These are phyloP conservation scores for Percina caprodes DNA, from an alignment of 2,113 vertebrate genomes.

Conservation along the genomic window DNA sequence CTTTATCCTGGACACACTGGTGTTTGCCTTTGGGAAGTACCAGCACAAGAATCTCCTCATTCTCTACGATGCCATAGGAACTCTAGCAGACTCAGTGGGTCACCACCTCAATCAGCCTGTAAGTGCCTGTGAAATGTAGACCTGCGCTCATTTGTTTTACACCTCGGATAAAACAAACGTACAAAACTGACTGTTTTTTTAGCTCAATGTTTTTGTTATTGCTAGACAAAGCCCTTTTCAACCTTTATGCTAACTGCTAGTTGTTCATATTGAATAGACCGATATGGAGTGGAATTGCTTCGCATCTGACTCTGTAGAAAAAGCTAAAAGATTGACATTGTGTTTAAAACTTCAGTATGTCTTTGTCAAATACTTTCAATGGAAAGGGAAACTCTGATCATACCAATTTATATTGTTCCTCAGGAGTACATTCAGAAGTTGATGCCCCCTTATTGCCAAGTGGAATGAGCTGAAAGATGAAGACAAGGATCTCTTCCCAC, in stretches of 20 bases:
- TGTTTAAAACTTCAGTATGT: neutral
- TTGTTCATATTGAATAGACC: no score
- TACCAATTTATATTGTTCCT: neutral
- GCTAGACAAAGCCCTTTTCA: no score
- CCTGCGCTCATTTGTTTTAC: neutral
- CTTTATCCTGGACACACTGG: slow-evolving; percentile 95
- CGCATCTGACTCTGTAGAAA: no score
- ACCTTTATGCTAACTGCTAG: no score
- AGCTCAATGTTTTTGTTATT: no score
- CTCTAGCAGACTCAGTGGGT: slow-evolving; percentile 94
- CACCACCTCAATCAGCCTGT: slow-evolving; percentile 96
- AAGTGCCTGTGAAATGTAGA: slow-evolving; percentile 48
- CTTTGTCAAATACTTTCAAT: neutral
- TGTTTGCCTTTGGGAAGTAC: slow-evolving; percentile 97
- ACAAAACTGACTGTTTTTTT: no score
- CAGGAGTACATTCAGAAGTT: slow-evolving; percentile 96
- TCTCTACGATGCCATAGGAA: slow-evolving; percentile 96
- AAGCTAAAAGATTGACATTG: no score
- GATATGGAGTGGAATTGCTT: no score
- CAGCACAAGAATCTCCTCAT: slow-evolving; percentile 98
- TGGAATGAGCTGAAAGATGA: slow-evolving; percentile 96
- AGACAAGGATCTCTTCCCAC: slow-evolving; percentile 93
- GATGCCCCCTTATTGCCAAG: slow-evolving; percentile 93
- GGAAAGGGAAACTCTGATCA: neutral
- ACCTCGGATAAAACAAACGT: no score